These are phyloP conservation scores for Erebia ligea DNA, from an alignment of 2,888 invertebrate genomes.

Conservation along the genomic window DNA sequence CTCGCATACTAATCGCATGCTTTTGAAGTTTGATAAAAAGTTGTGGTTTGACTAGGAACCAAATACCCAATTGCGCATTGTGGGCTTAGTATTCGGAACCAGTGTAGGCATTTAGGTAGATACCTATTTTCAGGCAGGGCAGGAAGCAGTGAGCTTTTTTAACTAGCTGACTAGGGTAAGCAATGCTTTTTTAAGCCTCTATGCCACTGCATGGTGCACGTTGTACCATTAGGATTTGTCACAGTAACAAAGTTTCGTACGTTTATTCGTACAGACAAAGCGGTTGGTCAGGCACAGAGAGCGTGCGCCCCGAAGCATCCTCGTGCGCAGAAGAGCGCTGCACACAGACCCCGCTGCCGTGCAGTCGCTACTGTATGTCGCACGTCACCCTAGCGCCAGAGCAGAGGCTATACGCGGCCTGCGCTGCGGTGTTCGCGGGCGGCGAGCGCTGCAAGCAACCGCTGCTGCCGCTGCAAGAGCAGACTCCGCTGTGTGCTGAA, in stretches of 20 bases:
- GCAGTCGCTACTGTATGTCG: slow-evolving; percentile 90
- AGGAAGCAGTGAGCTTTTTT: too few species aligned
- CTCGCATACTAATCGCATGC: too few species aligned
- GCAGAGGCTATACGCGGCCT: slow-evolving; percentile 86
- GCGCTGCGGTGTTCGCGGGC: slow-evolving; percentile 78
- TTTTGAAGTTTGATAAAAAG: too few species aligned
- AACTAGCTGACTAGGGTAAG: too few species aligned
- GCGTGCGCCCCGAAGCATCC: slow-evolving; percentile 63
- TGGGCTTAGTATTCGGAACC: too few species aligned
- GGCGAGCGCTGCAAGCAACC: slow-evolving; percentile 76
- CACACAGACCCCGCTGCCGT: slow-evolving; percentile 84
- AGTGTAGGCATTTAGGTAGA: too few species aligned
- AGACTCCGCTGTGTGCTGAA: slow-evolving; percentile 93
- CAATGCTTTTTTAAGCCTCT: too few species aligned
- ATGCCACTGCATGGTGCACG: too few species aligned
- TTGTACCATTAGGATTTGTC: too few species aligned
- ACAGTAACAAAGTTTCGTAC: background rate
- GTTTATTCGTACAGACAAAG: slow-evolving; percentile 24
- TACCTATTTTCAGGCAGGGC: too few species aligned
- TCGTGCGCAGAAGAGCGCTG: slow-evolving; percentile 63
- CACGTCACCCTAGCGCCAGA: slow-evolving; percentile 94
- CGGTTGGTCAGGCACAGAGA: slow-evolving; percentile 43
- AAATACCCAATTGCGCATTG: too few species aligned
- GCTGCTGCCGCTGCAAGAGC: slow-evolving; percentile 70
- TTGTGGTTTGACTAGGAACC: too few species aligned